Base-by-base conservation (phyloP, 2,113 vertebrate genomes). In the Calidris pygmaea region DNA sequence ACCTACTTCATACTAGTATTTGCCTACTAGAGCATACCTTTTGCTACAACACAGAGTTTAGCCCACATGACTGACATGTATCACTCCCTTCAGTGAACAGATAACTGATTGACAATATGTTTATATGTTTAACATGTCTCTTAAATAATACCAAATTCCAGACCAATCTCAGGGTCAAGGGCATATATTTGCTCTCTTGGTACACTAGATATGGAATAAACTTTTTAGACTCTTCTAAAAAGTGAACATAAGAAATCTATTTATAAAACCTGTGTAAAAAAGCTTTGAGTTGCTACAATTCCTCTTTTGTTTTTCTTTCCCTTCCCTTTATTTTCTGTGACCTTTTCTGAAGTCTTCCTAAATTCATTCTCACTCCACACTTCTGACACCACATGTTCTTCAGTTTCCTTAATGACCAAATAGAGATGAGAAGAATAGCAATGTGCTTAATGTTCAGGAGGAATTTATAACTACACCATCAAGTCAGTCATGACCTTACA, bases 391-490 rank as follows among this genome's bases (percentile, higher is more conserved):
- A 68, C 6, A 9, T 89, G 80, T 74, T 92, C 80, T 77, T 77
- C 63, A 41, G 84, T 70, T 95, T 90, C 84, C 75, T 92, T 96
- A 96, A 97, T 92, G 89, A 93, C 75, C 68, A 95, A 93, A 66
- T 35, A 89, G 85, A 84, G 58, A 95, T 85, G 88, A 94, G 94
- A 95, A 91, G 72, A 95, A 95, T 96, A 85, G 27, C 74, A 95
- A 96, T 87, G 65, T 89, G 48, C 63, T 94, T 80, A 91, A 92
- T 77, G 88, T 88, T 95, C 77, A 85, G 45, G 50, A 87, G 83
- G 78, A 97, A 97, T 96, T 94, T 83, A 81, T 96, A 96, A 95
- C 82, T 91, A 94, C 78, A 52, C 68, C 62, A 97, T 93, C 96
- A 93, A 95, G 90, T 95, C 96, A 95, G 85, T 93, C 94, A 88